Conservation (phyloP, 1,140 invertebrate species). For the Artemia franciscana region DNA sequence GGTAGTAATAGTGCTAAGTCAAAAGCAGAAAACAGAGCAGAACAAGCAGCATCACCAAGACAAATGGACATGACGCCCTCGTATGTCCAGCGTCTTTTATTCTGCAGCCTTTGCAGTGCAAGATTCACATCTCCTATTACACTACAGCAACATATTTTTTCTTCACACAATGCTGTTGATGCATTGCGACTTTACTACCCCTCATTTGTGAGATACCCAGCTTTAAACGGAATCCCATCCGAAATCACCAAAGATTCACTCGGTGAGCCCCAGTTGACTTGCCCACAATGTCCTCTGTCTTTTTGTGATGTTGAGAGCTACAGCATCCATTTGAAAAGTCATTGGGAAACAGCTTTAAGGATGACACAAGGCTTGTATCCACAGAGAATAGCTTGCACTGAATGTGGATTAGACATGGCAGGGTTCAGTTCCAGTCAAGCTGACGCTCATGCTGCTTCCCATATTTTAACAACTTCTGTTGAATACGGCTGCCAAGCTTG, state of each 20-base stretch:
- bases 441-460: constrained; percentile 44
- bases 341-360: not conserved
- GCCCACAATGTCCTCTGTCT: not conserved
- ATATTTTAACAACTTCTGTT: constrained; percentile 45
- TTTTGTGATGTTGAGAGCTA: not conserved
- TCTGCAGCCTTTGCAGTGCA: constrained; percentile 28
- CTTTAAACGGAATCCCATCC: too few relatives aligned
- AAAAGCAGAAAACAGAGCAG: not conserved
- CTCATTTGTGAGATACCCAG: not conserved
- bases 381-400: constrained; percentile 29
- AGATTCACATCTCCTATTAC: constrained; percentile 23
- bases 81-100: constrained; percentile 18
- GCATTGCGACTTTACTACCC: constrained; percentile 8
- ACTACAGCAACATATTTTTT: constrained; percentile 22
- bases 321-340: not conserved
- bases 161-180: constrained; percentile 17
- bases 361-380: not conserved
- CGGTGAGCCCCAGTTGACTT: not conserved
- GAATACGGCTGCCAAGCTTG: constrained; percentile 67
- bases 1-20: not conserved
- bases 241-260: not conserved
- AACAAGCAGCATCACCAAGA: not conserved
- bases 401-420: constrained; percentile 46
- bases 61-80: not conserved
- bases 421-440: constrained; percentile 36